These are phyloP conservation scores for Sapajus apella DNA, from an alignment of 2,113 vertebrate species.

Conservation along the genomic window DNA sequence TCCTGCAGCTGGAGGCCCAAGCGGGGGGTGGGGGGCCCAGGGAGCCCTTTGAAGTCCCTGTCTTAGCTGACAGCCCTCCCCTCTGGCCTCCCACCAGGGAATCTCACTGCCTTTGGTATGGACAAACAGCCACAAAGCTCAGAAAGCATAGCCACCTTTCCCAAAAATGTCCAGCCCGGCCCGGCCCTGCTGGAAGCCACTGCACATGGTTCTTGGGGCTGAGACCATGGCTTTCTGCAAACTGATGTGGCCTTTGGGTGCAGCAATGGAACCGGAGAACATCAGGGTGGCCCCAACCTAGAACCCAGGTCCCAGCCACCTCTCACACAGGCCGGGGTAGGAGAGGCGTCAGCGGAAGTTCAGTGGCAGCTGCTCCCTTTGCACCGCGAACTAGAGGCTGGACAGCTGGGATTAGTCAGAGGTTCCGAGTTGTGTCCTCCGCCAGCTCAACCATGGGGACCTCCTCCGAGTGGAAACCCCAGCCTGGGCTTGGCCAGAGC, in stretches of 20 bases:
- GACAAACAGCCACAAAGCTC: not conserved
- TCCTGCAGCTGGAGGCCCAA: not conserved
- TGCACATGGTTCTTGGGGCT: not conserved
- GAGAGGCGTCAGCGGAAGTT: not conserved
- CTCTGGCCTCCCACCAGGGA: not conserved
- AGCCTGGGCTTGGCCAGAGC: not conserved
- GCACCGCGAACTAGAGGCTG: not conserved
- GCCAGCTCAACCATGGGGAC: not conserved
- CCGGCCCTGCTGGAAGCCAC: not conserved
- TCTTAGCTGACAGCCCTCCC: not conserved
- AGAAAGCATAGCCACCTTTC: not conserved
- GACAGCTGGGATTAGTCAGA: conserved; percentile 45
- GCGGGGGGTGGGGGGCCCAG: not conserved
- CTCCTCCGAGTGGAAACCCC: conserved; percentile 55
- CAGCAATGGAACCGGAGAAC: not conserved
- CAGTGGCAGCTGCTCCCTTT: not conserved
- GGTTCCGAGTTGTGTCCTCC: not conserved
- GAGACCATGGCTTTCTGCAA: not conserved
- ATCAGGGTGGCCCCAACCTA: not conserved
- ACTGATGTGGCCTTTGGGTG: not conserved
- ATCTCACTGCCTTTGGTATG: not conserved
- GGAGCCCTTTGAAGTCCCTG: not conserved
- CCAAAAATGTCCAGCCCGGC: not conserved
- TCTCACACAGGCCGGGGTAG: too few species aligned
- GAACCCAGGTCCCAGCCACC: not conserved